Base-by-base conservation (phyloP, 2,888 invertebrate genomes). In the Chloromyia formosa region DNA sequence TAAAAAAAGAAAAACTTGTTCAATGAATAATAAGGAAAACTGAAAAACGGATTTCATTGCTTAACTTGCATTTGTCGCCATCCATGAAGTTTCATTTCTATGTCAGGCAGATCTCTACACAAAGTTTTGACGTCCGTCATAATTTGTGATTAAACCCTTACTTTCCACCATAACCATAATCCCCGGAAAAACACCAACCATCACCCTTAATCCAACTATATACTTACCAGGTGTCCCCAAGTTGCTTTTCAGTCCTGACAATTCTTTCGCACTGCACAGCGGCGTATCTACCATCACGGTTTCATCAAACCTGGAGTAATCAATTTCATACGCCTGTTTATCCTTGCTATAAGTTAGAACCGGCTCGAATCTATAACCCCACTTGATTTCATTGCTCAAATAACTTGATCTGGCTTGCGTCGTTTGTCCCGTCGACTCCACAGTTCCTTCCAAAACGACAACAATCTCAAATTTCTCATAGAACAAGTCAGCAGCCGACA, bases 391-490 rank as follows among this genome's bases (percentile, higher is more conserved):
- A 68, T 82, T 83, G 62, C 85, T 85, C 1, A 94, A 88, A 79
- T 93, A 96, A 80, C 95, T 94, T 0, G 94, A 92, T 74, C 93
- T 88, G 0, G 94, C 94, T 84, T 94, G 94, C 0, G 93, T 91
- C 0, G 92, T 90, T 81, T 93, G 93, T 0, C 93, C 94, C 0
- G 97, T 97, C 0, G 94, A 94, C 83, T 96, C 96, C 42, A 94
- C 92, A 0, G 93, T 92, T 0, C 96, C 97, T 86, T 96, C 96
- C 35, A 97, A 88, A 58, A 96, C 92, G 1, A 94, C 93, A 56
- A 97, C 91, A 81, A 97, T 88, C 87, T 97, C 92, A 81, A 97
- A 93, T 80, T 93, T 91, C 76, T 96, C 91, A 56, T 95, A 88
- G 81, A 98, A 88, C 79, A 86, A 80, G 84, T 97, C 96, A 58